These are phyloP conservation scores for Mesocentrotus franciscanus DNA, from an alignment of 53 echinoderm and acorn worm species.

Conservation along the genomic window DNA sequence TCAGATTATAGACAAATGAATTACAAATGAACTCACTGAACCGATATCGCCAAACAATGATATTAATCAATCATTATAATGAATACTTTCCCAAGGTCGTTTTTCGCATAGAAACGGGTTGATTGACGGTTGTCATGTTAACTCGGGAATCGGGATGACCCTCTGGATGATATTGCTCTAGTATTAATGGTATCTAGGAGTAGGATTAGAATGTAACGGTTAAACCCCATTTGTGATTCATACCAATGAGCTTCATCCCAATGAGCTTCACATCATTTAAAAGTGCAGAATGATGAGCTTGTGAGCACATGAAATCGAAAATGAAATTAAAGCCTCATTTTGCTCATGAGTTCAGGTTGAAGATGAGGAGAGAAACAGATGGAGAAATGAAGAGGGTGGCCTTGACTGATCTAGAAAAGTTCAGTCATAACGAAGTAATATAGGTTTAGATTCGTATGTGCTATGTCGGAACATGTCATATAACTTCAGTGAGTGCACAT, in stretches of 20 bases:
- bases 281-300: not conserved
- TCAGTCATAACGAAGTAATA: not conserved
- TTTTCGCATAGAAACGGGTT: not conserved
- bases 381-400: not conserved
- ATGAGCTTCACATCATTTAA: not conserved
- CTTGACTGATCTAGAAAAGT: constrained; percentile 17
- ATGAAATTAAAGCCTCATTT: constrained; percentile 31
- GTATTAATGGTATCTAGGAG: constrained; percentile 12
- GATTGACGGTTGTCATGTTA: constrained; percentile 15
- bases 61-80: not conserved
- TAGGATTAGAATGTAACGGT: not conserved
- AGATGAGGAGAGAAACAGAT: not conserved
- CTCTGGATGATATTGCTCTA: not conserved
- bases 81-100: not conserved
- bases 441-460: too few species aligned
- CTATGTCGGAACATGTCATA: too few species aligned
- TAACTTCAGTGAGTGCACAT: too few species aligned
- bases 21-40: not conserved
- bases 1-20: not conserved
- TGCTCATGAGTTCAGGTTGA: not conserved
- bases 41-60: not conserved
- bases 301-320: constrained; percentile 19
- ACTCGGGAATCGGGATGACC: not conserved
- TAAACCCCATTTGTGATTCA: not conserved
- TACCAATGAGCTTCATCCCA: not conserved